phyloP scores from a whole-genome alignment of 2,888 invertebrate genomes.

The Acanthosepion pharaonis region DNA sequence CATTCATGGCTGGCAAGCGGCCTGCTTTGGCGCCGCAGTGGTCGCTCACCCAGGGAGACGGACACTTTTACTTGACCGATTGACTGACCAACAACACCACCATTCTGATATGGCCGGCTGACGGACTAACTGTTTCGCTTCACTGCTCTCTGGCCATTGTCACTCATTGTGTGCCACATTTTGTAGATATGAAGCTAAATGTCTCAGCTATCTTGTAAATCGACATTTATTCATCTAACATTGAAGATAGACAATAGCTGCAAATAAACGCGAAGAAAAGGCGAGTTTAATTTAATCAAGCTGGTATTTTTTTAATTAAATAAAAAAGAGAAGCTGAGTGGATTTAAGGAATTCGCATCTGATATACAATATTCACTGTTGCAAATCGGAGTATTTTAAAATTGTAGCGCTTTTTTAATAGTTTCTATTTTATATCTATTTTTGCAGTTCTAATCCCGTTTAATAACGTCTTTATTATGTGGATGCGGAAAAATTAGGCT shows the following conservation, averaged over 20 bases:
- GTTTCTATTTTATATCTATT: too few species aligned
- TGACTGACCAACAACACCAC: not conserved
- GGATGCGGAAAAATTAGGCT: too few species aligned
- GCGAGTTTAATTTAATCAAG: not conserved
- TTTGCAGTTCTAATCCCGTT: too few species aligned
- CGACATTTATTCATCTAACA: not conserved
- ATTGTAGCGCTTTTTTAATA: too few species aligned
- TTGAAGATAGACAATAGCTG: not conserved
- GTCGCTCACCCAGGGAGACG: slow-evolving; percentile 38
- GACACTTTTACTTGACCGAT: not conserved
- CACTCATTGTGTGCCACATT: not conserved
- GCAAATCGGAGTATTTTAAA: too few species aligned
- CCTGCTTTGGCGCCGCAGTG: not conserved
- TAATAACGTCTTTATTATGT: too few species aligned
- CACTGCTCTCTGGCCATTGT: not conserved
- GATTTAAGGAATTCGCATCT: too few species aligned
- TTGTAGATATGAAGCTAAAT: not conserved
- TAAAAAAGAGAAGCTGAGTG: too few species aligned
- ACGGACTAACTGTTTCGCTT: not conserved
- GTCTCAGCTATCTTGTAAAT: not conserved
- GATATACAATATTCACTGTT: too few species aligned
- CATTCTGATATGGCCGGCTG: not conserved
- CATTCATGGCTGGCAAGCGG: slow-evolving; percentile 42
- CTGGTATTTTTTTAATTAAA: not conserved
- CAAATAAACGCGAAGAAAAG: not conserved